A percentile compares a stretch with the other conserved stretches of the same genome.
These are phyloP conservation scores for Perithous albicinctus DNA, from an alignment of 2,888 invertebrate species.

Conservation along the genomic window DNA sequence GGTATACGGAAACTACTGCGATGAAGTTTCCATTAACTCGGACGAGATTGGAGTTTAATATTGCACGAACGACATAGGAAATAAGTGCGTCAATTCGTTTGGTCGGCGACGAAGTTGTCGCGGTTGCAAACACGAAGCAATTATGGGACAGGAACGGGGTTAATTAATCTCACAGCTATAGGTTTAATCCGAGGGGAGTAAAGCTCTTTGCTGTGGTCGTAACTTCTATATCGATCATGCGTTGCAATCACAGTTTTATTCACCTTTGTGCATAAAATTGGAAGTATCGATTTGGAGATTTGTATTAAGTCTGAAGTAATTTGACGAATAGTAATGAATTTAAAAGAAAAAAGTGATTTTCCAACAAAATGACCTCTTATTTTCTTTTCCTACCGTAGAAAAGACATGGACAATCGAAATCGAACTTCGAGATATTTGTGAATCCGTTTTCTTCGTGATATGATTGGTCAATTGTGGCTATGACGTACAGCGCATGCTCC, in stretches of 20 bases:
- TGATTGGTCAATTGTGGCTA: no score
- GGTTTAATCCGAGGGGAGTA: neutral
- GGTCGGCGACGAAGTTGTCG: neutral
- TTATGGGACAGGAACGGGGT: conserved; percentile 56
- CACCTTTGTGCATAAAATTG: neutral
- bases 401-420: no score
- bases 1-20: neutral
- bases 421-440: no score
- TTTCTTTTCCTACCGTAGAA: no score
- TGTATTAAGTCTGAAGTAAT: no score
- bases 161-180: conserved; percentile 38
- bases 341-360: no score
- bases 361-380: no score
- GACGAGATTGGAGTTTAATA: neutral
- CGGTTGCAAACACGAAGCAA: conserved; percentile 24
- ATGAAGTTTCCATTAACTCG: neutral
- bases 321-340: no score
- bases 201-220: neutral
- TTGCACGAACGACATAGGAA: neutral
- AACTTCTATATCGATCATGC: neutral
- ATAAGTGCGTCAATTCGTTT: conserved; percentile 4
- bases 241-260: neutral
- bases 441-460: no score
- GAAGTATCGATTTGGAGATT: no score
- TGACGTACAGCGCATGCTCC: no score